Evolutionary conservation across 2,888 invertebrate genomes (phyloP).

Genomic region (Coelinius sp.): DNA sequence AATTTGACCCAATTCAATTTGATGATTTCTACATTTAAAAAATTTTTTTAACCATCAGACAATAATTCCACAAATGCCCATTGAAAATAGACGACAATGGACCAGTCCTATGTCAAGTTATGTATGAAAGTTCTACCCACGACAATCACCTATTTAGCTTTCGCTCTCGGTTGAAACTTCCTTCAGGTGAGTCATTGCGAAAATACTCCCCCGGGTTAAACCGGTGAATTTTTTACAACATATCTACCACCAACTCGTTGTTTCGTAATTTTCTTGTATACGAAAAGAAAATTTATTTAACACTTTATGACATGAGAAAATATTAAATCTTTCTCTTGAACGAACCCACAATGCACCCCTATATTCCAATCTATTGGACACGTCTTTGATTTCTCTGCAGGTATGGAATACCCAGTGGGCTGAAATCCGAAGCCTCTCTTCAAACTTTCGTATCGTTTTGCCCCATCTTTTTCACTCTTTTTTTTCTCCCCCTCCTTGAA

Average conservation of each 20-base stretch:
- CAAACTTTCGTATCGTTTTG: conserved; percentile 2
- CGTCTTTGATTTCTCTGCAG: conserved; percentile 30
- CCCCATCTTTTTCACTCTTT: conserved; percentile 29
- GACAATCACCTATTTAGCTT: conserved; percentile 35
- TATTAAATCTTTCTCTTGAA: background rate
- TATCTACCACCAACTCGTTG: conserved; percentile 13
- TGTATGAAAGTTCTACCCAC: conserved; percentile 41
- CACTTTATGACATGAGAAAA: background rate
- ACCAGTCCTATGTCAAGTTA: conserved; percentile 38
- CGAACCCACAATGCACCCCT: conserved; percentile 34
- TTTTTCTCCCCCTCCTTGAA: background rate
- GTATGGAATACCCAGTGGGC: background rate
- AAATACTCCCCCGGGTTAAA: conserved; percentile 43
- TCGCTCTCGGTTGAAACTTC: conserved; percentile 45
- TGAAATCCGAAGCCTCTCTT: conserved; percentile 19
- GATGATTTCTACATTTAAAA: too few species aligned
- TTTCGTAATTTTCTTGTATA: conserved; percentile 20
- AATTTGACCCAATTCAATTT: too few species aligned
- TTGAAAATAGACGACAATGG: conserved; percentile 40
- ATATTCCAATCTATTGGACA: conserved; percentile 39
- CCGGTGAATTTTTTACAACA: conserved; percentile 38
- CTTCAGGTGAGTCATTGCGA: conserved; percentile 47
- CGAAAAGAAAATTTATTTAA: background rate
- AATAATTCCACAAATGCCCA: conserved; percentile 5
- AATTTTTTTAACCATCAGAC: background rate